Evolutionary conservation across 2,113 vertebrate genomes (phyloP), one percentile per base, ranked within the genome.

Genomic region (Macrotis lagotis): DNA sequence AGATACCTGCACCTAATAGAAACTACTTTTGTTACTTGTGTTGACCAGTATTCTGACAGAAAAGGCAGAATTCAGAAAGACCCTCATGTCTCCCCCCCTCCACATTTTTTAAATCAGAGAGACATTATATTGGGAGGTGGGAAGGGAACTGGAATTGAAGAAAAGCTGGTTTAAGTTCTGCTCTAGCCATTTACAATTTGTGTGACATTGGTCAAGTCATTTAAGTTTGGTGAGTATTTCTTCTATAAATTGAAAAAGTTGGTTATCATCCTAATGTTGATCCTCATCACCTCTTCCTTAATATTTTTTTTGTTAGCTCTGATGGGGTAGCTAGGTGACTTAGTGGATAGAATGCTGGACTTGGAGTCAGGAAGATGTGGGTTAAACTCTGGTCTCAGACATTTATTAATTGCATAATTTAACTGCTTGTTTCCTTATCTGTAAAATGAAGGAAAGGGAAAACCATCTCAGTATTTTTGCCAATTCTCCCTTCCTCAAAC

Each of bases 41-140:
- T 83, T 92, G 14, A 53, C 48, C 51, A 91, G 14, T 22, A 92
- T 95, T 90, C 47, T 94, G 88, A 90, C 3, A 66, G 48, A 88
- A 49, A 89, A 55, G 1, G 10, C 91, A 37, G 48, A 89, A 26
- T 47, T 91, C 31, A 48, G 89, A 95, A 93, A 90, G 47, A 92
- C 88, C 9, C 51, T n/a, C 1, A 8, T 89, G 53, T 14, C n/a
- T n/a, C n/a, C n/a, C n/a, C n/a, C n/a, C n/a, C n/a, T n/a, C n/a
- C n/a, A n/a, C n/a, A n/a, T 90, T 31, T 90, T 95, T 95, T 2
- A 24, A 83, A 74, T n/a, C 59, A 74, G 37, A 28, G 53, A 74
- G 59, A 74, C 3, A 74, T 31, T 14, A 74, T n/a, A 25, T 44
- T 83, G 19, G 66, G n/a, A 83, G 66, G 66, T 44, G 7, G n/a